Evolutionary conservation across 2,888 invertebrate species (phyloP).

Genomic region (Clistopyga incitator): DNA sequence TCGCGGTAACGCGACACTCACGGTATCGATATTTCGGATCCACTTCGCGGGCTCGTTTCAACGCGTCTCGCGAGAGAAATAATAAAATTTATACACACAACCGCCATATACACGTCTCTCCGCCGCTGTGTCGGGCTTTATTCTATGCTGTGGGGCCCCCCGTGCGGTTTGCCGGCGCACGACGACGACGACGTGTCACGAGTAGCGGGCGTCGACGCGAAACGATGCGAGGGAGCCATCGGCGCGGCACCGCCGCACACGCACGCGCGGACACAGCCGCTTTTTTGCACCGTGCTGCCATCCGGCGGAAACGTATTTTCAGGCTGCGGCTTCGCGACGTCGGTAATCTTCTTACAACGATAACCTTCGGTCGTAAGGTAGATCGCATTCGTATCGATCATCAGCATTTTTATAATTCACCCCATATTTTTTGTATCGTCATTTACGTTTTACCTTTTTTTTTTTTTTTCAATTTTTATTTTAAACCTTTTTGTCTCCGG

Average conservation of each 20-base stretch:
- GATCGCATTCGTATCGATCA: too few relatives aligned
- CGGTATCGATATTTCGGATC: slow-evolving; percentile 1
- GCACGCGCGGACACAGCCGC: slow-evolving; percentile 45
- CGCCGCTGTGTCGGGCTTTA: slow-evolving; percentile 27
- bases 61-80: not conserved
- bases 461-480: too few relatives aligned
- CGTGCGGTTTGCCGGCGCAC: slow-evolving; percentile 62
- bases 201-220: slow-evolving; percentile 68
- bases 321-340: not conserved
- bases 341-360: not conserved
- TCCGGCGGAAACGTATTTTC: slow-evolving; percentile 17
- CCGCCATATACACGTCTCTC: slow-evolving; percentile 28
- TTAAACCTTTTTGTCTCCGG: too few relatives aligned
- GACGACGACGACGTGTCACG: slow-evolving; percentile 66
- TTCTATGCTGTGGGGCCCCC: slow-evolving; percentile 20
- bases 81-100: not conserved
- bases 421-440: too few relatives aligned
- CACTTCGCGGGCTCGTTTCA: too few relatives aligned
- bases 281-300: slow-evolving; percentile 32
- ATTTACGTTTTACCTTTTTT: too few relatives aligned
- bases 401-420: too few relatives aligned
- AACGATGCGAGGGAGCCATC: slow-evolving; percentile 59
- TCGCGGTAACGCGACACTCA: too few relatives aligned
- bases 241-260: slow-evolving; percentile 18
- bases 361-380: not conserved